Conservation (phyloP, 1,140 invertebrate genomes). For the Neotoxoptera formosana region DNA sequence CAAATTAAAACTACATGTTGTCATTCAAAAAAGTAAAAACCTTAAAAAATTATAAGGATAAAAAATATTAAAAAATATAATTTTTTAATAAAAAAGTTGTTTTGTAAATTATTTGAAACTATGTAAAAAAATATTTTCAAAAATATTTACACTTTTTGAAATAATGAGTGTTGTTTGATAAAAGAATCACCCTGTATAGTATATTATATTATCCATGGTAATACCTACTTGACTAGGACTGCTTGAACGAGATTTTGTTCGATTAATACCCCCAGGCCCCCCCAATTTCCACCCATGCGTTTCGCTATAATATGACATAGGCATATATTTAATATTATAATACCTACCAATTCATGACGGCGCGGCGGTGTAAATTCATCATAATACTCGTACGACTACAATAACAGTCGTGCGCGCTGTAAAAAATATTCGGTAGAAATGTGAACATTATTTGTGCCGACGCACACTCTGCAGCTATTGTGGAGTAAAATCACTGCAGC, state of each 20-base stretch:
- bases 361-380: background rate
- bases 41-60: too few relatives aligned
- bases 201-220: background rate
- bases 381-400: background rate
- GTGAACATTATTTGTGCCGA: background rate
- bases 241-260: background rate
- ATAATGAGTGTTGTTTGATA: too few relatives aligned
- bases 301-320: background rate
- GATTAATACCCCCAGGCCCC: background rate
- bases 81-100: too few relatives aligned
- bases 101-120: too few relatives aligned
- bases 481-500: background rate
- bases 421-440: background rate
- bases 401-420: too few relatives aligned
- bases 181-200: too few relatives aligned
- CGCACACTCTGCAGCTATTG: background rate
- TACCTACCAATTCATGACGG: background rate
- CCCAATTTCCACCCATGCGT: background rate
- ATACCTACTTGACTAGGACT: background rate
- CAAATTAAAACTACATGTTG: too few relatives aligned
- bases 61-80: too few relatives aligned
- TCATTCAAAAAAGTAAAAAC: too few relatives aligned
- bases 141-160: too few relatives aligned
- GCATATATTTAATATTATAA: too few relatives aligned
- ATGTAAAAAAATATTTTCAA: too few relatives aligned